A percentile compares a stretch with the other conserved stretches of the same genome.
Conservation (phyloP, 2,888 invertebrate genomes). For the Diloba caeruleocephala region DNA sequence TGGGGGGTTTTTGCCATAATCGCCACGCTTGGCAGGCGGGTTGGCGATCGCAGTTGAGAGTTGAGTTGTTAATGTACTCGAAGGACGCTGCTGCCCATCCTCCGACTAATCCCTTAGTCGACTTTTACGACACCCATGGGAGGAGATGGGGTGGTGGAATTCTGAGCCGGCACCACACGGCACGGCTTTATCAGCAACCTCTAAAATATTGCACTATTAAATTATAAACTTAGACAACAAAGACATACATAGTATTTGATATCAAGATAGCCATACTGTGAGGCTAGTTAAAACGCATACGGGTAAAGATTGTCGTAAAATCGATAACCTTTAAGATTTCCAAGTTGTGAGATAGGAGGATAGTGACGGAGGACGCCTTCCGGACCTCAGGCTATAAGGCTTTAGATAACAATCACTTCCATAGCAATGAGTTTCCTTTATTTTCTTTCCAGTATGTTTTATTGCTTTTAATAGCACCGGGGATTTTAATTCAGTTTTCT, state of each 20-base stretch:
- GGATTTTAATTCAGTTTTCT: conserved; percentile 22
- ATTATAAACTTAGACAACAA: conserved; percentile 40
- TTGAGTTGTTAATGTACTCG: too few species aligned
- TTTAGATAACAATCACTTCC: conserved; percentile 40
- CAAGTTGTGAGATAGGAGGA: conserved; percentile 26
- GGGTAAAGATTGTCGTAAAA: conserved; percentile 39
- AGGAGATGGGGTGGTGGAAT: too few species aligned
- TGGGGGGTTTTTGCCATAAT: too few species aligned
- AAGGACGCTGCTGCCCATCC: too few species aligned
- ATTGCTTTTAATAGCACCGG: conserved; percentile 23
- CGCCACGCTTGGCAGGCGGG: too few species aligned
- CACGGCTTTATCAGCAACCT: too few species aligned
- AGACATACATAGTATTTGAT: conserved; percentile 22
- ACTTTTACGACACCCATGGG: too few species aligned
- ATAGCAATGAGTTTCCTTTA: conserved; percentile 22
- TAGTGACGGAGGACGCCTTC: conserved; percentile 25
- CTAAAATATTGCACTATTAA: conserved; percentile 20
- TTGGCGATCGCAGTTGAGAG: too few species aligned
- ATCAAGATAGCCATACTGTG: conserved; percentile 23
- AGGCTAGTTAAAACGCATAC: conserved; percentile 19
- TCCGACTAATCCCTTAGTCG: too few species aligned
- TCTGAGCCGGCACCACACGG: too few species aligned
- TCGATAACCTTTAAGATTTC: conserved; percentile 43
- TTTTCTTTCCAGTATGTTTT: conserved; percentile 23
- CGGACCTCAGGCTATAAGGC: conserved; percentile 31